These are phyloP conservation scores for Drosophila funebris DNA, from an alignment of 1,140 invertebrate species.

Conservation along the genomic window DNA sequence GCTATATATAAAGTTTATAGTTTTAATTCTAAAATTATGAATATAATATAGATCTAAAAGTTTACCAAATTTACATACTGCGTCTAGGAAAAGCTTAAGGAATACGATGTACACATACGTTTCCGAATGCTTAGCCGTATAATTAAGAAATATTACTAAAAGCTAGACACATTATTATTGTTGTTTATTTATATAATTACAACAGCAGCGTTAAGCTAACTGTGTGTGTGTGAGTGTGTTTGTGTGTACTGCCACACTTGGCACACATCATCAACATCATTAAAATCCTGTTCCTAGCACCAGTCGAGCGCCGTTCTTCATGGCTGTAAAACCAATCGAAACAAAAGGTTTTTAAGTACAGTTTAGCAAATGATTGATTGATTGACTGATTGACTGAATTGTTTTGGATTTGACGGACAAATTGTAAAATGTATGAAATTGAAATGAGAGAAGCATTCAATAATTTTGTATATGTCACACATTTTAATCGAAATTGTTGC, in stretches of 20 bases:
- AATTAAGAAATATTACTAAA: constrained; percentile 29
- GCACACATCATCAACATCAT: constrained; percentile 29
- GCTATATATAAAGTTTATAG: constrained; percentile 17
- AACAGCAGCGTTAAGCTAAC: constrained; percentile 15
- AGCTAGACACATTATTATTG: constrained; percentile 5
- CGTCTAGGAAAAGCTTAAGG: constrained; percentile 30
- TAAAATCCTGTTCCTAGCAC: constrained; percentile 26
- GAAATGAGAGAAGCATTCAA: constrained; percentile 32
- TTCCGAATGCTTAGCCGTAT: constrained; percentile 12
- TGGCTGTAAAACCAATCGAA: constrained; percentile 78
- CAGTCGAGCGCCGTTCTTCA: constrained; percentile 51
- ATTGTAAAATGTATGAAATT: constrained; percentile 25
- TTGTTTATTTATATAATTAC: constrained; percentile 36
- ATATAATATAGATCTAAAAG: constrained; percentile 14
- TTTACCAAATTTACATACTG: constrained; percentile 23
- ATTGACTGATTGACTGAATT: constrained; percentile 26
- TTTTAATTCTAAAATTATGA: constrained; percentile 29
- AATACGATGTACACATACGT: constrained; percentile 31
- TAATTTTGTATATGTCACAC: constrained; percentile 20
- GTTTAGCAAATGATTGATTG: constrained; percentile 31
- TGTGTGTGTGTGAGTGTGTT: background rate
- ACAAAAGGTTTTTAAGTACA: too few relatives aligned
- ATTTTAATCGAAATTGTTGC: constrained; percentile 22
- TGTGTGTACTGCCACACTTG: constrained; percentile 7
- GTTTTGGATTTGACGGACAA: too few relatives aligned